Evolutionary conservation across 2,888 invertebrate genomes (phyloP).

Genomic region (Gortyna flavago): DNA sequence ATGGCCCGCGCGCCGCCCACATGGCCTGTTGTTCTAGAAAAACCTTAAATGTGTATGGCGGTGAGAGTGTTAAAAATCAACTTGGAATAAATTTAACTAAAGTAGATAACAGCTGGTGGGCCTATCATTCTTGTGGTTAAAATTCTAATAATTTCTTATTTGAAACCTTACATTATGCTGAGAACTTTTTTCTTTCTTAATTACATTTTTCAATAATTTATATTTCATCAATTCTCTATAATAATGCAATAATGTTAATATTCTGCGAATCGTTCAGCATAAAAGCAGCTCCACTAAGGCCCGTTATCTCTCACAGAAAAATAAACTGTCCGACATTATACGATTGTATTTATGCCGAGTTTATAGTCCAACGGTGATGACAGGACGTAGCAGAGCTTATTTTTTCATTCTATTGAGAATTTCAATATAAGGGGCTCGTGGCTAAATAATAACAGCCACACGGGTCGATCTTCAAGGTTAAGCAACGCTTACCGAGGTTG

Average conservation of each 20-base stretch:
- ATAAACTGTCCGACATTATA: conserved; percentile 13
- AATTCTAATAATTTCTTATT: neutral
- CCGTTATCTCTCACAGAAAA: conserved; percentile 22
- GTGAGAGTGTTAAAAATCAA: no score
- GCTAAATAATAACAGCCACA: no score
- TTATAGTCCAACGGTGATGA: conserved; percentile 3
- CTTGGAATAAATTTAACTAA: no score
- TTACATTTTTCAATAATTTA: no score
- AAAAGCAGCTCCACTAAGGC: neutral
- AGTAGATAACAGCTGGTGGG: no score
- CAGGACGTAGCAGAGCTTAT: neutral
- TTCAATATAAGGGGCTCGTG: neutral
- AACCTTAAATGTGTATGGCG: no score
- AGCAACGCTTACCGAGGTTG: no score
- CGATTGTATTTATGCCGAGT: conserved; percentile 1
- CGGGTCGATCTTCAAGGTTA: no score
- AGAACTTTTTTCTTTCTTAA: no score
- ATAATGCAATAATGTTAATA: neutral
- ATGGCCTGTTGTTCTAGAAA: no score
- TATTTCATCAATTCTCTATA: neutral
- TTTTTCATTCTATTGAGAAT: neutral
- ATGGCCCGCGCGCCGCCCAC: no score
- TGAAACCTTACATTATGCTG: no score
- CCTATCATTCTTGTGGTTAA: neutral
- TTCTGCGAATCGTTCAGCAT: neutral